Percentiles rank a stretch among this genome's conserved stretches.
These are phyloP conservation scores for Nymphalis polychloros DNA, from an alignment of 2,888 invertebrate genomes.

Conservation along the genomic window DNA sequence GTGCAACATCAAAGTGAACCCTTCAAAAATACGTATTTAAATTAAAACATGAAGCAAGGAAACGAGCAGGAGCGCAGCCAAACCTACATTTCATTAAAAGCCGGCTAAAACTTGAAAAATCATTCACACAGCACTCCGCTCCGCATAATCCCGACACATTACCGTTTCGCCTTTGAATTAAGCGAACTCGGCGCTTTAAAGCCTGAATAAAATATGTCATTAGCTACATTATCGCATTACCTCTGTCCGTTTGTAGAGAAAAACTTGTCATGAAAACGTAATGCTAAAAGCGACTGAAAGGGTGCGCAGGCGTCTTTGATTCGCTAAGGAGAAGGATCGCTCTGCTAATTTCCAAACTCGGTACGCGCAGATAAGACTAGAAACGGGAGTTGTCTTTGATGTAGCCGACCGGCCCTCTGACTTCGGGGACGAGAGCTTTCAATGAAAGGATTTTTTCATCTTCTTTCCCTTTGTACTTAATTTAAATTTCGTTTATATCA, in stretches of 20 bases:
- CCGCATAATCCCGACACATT: conserved; percentile 52
- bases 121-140: conserved; percentile 46
- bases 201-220: conserved; percentile 70
- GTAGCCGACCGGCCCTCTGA: conserved; percentile 78
- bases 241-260: conserved; percentile 61
- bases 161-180: conserved; percentile 47
- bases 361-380: conserved; percentile 78
- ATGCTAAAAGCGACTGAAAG: conserved; percentile 66
- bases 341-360: conserved; percentile 80
- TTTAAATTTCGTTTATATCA: conserved; percentile 83
- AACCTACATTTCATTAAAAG: conserved; percentile 44
- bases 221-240: conserved; percentile 68
- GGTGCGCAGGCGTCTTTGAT: conserved; percentile 69
- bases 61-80: conserved; percentile 34
- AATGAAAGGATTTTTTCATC: conserved; percentile 82
- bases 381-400: conserved; percentile 78
- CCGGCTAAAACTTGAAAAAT: conserved; percentile 43
- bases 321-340: conserved; percentile 57
- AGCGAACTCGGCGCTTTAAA: conserved; percentile 54
- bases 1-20: conserved; percentile 40
- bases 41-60: conserved; percentile 37
- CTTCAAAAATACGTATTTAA: conserved; percentile 40
- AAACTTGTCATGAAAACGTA: conserved; percentile 68
- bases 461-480: conserved; percentile 82
- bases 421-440: conserved; percentile 80